Percentiles rank a stretch among this genome's conserved stretches.
Conservation (phyloP, 2,113 vertebrate species). For the Fregetta grallaria region DNA sequence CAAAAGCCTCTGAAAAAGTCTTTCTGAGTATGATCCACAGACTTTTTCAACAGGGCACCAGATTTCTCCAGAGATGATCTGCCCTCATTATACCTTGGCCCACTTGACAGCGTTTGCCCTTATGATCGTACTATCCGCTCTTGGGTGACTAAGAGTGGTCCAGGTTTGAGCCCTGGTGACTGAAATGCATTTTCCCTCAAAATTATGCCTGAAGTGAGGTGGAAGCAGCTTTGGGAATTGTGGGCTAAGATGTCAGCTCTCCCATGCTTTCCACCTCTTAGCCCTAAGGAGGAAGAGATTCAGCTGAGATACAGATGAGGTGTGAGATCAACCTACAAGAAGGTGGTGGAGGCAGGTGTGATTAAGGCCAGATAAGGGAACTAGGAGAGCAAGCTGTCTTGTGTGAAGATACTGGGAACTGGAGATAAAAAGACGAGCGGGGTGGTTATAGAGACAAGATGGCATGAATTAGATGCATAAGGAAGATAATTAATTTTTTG, state of each 20-base stretch:
- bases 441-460: not conserved
- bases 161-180: not conserved
- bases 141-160: rapidly evolving
- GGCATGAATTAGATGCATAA: not conserved
- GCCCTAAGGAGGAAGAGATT: not conserved
- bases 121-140: not conserved
- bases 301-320: not conserved
- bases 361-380: not conserved
- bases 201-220: not conserved
- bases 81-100: not conserved
- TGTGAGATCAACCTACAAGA: not conserved
- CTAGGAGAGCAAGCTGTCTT: not conserved
- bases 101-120: not conserved
- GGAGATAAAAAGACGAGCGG: not conserved
- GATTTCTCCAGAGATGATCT: not conserved
- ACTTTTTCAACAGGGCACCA: not conserved
- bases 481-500: not conserved
- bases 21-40: not conserved
- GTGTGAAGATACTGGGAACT: not conserved
- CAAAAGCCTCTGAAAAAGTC: not conserved
- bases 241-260: not conserved
- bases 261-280: not conserved
- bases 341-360: not conserved
- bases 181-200: not conserved
- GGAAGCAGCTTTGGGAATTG: not conserved